Percentiles rank a stretch among this genome's conserved stretches.
These are phyloP conservation scores for Circaetus cinerascens DNA, from an alignment of 2,113 vertebrate species.

Conservation along the genomic window DNA sequence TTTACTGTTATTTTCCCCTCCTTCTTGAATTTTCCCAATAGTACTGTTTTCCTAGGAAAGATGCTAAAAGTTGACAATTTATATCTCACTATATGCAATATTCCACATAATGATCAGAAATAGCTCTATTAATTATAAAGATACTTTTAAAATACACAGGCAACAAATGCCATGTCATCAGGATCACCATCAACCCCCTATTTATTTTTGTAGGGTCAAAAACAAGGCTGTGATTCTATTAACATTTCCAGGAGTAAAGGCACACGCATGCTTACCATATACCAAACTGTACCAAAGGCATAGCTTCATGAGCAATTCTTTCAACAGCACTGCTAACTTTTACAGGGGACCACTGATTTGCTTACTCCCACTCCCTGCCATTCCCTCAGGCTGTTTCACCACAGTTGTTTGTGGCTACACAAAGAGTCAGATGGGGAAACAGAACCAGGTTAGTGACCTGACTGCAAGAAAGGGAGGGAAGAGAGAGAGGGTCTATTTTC, in stretches of 20 bases:
- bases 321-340: neutral
- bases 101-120: neutral
- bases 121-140: neutral
- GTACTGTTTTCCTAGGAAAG: neutral
- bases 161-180: neutral
- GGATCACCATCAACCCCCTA: neutral
- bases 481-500: neutral
- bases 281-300: neutral
- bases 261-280: fast-evolving
- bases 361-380: neutral
- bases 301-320: neutral
- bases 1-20: neutral
- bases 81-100: neutral
- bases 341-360: neutral
- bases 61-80: neutral
- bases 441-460: neutral
- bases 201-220: neutral
- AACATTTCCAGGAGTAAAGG: neutral
- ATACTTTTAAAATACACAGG: neutral
- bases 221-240: neutral
- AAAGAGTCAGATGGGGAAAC: neutral
- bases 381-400: neutral
- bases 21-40: neutral
- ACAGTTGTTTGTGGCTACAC: neutral
- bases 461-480: neutral